Evolutionary conservation across 2,888 invertebrate genomes (phyloP).

Genomic region (Galerucella pusilla): DNA sequence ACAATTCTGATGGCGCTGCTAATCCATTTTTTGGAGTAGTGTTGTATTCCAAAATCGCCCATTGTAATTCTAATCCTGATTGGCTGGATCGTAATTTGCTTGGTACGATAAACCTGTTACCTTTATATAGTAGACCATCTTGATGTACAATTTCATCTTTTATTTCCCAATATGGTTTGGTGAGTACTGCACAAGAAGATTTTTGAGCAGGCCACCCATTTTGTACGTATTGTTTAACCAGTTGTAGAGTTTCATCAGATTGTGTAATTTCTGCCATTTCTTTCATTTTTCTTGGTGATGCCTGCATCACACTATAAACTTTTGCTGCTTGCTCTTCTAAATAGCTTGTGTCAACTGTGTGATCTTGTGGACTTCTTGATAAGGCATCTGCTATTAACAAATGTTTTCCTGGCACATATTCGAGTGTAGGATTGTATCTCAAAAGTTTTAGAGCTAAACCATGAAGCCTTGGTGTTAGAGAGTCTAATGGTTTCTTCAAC

Average conservation of each 20-base stretch:
- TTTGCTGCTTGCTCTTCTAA: not conserved
- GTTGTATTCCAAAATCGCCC: not conserved
- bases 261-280: too few relatives aligned
- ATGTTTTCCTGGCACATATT: slow-evolving; percentile 14
- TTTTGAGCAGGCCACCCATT: too few relatives aligned
- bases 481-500: slow-evolving; percentile 1
- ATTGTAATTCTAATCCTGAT: slow-evolving; percentile 1
- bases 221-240: too few relatives aligned
- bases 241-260: too few relatives aligned
- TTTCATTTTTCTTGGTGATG: too few relatives aligned
- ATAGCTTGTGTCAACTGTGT: not conserved
- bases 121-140: too few relatives aligned
- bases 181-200: not conserved
- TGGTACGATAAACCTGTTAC: too few relatives aligned
- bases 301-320: not conserved
- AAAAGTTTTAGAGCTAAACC: slow-evolving; percentile 35
- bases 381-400: slow-evolving; percentile 2
- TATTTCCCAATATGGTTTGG: not conserved
- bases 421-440: slow-evolving; percentile 41
- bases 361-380: slow-evolving; percentile 1
- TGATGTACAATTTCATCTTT: too few relatives aligned
- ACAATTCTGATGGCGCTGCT: too few relatives aligned
- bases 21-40: too few relatives aligned
- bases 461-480: slow-evolving; percentile 1
- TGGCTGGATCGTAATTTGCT: too few relatives aligned